Conservation (phyloP, 2,113 vertebrate genomes). For the Globicephala melas region DNA sequence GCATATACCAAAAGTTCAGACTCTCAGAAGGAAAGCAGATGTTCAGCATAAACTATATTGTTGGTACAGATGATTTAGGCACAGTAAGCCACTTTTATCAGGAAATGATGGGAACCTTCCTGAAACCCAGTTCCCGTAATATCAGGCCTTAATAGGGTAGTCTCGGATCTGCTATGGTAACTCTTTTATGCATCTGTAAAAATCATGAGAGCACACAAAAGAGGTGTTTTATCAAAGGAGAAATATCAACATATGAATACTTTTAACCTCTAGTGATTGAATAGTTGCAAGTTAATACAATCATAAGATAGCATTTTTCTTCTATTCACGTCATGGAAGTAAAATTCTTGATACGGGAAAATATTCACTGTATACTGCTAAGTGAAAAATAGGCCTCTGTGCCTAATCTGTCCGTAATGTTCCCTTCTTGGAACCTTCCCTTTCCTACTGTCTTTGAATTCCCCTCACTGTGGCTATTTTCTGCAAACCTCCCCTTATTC, state of each 20-base stretch:
- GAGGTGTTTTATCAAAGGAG: not conserved
- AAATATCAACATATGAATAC: not conserved
- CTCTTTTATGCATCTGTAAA: not conserved
- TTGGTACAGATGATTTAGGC: not conserved
- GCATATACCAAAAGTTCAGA: not conserved
- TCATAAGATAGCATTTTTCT: slow-evolving; percentile 4
- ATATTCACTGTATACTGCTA: not conserved
- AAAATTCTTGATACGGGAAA: not conserved
- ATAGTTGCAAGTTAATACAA: not conserved
- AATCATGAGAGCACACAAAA: not conserved
- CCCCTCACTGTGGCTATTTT: not conserved
- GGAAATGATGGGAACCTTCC: not conserved
- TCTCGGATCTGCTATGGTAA: not conserved
- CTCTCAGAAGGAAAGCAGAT: not conserved
- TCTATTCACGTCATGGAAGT: not conserved
- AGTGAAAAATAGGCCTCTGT: not conserved
- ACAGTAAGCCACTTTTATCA: not conserved
- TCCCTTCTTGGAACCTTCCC: not conserved
- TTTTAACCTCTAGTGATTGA: not conserved
- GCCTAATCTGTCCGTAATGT: not conserved
- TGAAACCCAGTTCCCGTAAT: not conserved
- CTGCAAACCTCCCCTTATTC: not conserved
- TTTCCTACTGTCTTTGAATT: not conserved
- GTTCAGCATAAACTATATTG: not conserved
- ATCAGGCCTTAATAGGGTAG: not conserved